Base-by-base conservation (phyloP, 2,797 vertebrate genomes). In the Pempheris klunzingeri region DNA sequence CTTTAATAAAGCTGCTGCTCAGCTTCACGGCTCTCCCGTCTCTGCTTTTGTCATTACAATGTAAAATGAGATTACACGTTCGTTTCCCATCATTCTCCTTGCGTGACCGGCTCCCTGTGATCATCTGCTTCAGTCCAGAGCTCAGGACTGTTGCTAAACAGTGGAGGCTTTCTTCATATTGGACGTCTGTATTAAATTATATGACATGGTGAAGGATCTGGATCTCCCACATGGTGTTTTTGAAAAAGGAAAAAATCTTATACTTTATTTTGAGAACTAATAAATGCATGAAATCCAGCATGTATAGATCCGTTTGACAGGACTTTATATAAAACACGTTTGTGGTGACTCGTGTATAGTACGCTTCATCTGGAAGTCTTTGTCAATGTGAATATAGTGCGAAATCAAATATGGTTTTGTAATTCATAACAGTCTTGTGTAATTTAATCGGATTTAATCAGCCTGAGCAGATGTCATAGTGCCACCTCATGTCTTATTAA, bases 71-170 rank as follows among this genome's bases (percentile, higher is more conserved):
- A 77, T 83, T 24, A 49, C 11, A n/a, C 46, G 1, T 59, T 47
- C 22, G 64, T 53, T 13, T 32, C 32, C 39, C 11, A 24, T 53
- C 18, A 15, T 26, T 44, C 34, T 47, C 12, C 2, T 18, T 53
- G 57, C 52, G 26, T 79, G 74, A 79, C 57, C 18, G 55, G 1
- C 17, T 54, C 52, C 53, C 41, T 64, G 34, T 68, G 86, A 81
- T 84, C 79, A 77, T 81, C 72, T 75, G 79, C 74, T 46, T 30
- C 2, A 8, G 20, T 46, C 34, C 65, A 58, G 36, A 50, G 60
- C 28, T 30, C 69, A 71, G 67, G 41, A 22, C n/a, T 0, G 11
- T 18, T 9, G 20, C 22, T 5, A 0, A 52, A 80, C 83, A 87
- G 50, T 41, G 77, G 32, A 61, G 44, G 34, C 72, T 85, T 77